These are phyloP conservation scores for Chaetoderma sp. DNA, from an alignment of 2,888 invertebrate species.

Conservation along the genomic window DNA sequence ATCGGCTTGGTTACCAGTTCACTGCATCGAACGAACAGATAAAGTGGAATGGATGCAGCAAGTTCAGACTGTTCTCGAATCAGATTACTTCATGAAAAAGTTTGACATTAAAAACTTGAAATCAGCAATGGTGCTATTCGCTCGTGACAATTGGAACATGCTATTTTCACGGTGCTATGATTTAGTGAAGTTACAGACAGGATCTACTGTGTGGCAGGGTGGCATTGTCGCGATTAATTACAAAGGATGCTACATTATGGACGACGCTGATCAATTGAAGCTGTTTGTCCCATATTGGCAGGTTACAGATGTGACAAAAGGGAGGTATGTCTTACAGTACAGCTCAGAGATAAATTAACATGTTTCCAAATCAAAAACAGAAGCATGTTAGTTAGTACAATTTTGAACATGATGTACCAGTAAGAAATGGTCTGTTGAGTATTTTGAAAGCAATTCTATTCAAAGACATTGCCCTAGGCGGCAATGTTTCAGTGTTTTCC, in stretches of 20 bases:
- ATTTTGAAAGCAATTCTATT: no score
- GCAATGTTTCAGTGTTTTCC: no score
- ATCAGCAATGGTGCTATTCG: slow-evolving; percentile 50
- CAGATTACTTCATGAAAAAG: no score
- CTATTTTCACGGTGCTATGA: slow-evolving; percentile 59
- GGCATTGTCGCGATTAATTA: slow-evolving; percentile 53
- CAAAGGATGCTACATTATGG: slow-evolving; percentile 52
- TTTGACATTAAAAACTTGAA: no score
- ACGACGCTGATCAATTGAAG: slow-evolving; percentile 49
- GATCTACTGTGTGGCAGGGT: slow-evolving; percentile 36
- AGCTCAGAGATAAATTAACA: no score
- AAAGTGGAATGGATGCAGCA: slow-evolving; percentile 9
- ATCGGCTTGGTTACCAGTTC: slow-evolving; percentile 49
- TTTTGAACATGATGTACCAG: no score
- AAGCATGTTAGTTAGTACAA: no score
- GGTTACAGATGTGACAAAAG: slow-evolving; percentile 42
- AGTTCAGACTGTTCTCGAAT: slow-evolving; percentile 31
- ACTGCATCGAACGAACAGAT: slow-evolving; percentile 29
- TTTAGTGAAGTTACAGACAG: slow-evolving; percentile 42
- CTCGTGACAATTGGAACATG: slow-evolving; percentile 51
- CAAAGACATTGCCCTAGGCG: no score
- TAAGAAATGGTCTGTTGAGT: no score
- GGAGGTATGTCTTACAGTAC: slow-evolving; percentile 44
- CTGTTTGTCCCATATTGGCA: slow-evolving; percentile 47
- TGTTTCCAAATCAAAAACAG: no score